Conservation (phyloP, 2,888 invertebrate species). For the Blomia tropicalis region DNA sequence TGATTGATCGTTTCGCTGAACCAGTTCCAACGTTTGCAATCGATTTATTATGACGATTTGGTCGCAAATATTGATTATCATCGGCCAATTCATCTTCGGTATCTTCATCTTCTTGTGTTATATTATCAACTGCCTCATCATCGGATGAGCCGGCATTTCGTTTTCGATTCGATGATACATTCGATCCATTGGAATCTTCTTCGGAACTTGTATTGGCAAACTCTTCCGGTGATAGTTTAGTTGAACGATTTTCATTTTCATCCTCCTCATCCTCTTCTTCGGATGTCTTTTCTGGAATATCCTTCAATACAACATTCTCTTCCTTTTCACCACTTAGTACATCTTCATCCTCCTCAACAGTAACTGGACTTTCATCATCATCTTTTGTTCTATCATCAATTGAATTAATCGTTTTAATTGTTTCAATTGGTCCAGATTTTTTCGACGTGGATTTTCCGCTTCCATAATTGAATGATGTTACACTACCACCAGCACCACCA, state of each 20-base stretch:
- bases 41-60: neutral
- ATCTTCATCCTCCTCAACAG: neutral
- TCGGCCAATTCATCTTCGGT: neutral
- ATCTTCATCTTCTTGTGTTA: neutral
- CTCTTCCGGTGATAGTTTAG: neutral
- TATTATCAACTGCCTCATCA: neutral
- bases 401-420: neutral
- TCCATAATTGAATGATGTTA: neutral
- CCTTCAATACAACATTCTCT: neutral
- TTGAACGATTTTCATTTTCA: neutral
- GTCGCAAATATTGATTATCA: conserved; percentile 3
- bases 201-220: too few species aligned
- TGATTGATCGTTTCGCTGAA: neutral
- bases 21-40: neutral
- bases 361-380: conserved; percentile 1
- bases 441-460: neutral
- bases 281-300: neutral
- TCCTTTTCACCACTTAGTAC: neutral
- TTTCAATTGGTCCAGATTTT: neutral
- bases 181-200: neutral
- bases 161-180: neutral
- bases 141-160: neutral
- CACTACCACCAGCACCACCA: neutral
- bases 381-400: neutral
- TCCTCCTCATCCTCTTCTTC: neutral